phyloP scores from a whole-genome alignment of 2,888 invertebrate species.

The Pomacea canaliculata region DNA sequence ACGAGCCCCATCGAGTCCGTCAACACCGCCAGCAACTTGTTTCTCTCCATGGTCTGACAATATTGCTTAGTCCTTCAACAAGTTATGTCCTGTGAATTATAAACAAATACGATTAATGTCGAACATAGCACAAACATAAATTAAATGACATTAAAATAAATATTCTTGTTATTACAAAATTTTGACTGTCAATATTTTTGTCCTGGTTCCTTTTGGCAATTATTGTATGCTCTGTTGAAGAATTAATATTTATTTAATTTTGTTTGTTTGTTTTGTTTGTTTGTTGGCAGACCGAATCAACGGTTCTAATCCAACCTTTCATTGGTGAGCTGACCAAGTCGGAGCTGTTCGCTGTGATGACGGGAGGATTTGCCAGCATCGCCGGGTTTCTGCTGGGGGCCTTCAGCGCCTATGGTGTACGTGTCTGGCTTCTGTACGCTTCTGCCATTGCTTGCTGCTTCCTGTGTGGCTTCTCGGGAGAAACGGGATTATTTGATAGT shows the following conservation, averaged over 20 bases:
- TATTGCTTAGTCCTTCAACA: not conserved
- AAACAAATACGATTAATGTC: too few relatives aligned
- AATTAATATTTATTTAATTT: not conserved
- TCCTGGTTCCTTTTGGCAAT: too few relatives aligned
- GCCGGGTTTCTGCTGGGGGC: slow-evolving; percentile 36
- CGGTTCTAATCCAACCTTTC: slow-evolving; percentile 27
- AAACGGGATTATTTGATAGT: too few relatives aligned
- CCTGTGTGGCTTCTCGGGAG: too few relatives aligned
- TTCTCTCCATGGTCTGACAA: slow-evolving; percentile 5
- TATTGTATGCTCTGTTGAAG: not conserved
- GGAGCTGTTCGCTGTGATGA: slow-evolving; percentile 29
- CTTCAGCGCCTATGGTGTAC: slow-evolving; percentile 40
- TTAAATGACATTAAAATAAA: too few relatives aligned
- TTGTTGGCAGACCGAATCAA: slow-evolving; percentile 13
- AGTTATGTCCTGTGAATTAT: too few relatives aligned
- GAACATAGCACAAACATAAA: too few relatives aligned
- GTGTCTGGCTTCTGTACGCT: slow-evolving; percentile 1
- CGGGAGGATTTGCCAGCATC: slow-evolving; percentile 29
- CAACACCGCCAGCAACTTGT: slow-evolving; percentile 31
- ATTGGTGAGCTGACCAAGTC: slow-evolving; percentile 22
- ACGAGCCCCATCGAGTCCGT: slow-evolving; percentile 32
- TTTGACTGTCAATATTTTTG: too few relatives aligned
- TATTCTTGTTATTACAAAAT: too few relatives aligned
- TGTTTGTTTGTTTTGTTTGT: not conserved
- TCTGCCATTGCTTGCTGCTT: too few relatives aligned